Conservation (phyloP, 2,113 vertebrate genomes). For the Cyrtonyx montezumae region DNA sequence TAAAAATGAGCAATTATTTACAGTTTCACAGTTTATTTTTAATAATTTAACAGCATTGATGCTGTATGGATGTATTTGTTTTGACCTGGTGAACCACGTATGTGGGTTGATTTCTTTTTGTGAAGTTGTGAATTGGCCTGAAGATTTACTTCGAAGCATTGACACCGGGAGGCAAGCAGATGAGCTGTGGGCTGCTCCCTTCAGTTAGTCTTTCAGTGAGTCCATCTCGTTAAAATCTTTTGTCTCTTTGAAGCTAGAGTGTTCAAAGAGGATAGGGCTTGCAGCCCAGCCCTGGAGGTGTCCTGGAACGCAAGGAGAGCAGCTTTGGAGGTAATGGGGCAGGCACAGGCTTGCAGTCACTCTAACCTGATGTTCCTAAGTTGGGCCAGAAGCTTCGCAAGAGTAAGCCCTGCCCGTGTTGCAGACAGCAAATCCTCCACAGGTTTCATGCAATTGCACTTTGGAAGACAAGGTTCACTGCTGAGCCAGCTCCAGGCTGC, state of each 20-base stretch:
- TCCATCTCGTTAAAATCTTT: background rate
- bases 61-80: background rate
- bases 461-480: rapidly evolving
- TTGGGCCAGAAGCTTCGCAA: background rate
- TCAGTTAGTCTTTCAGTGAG: background rate
- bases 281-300: background rate
- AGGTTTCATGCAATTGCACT: rapidly evolving
- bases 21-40: background rate
- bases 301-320: background rate
- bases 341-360: rapidly evolving
- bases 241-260: background rate
- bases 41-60: background rate
- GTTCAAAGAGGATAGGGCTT: background rate
- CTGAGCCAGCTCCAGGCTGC: background rate
- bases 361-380: background rate
- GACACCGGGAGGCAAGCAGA: background rate
- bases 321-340: background rate
- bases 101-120: background rate
- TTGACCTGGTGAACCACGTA: background rate
- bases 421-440: background rate
- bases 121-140: background rate
- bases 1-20: background rate
- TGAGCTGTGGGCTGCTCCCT: background rate
- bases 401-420: rapidly evolving
- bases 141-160: background rate